A percentile compares a stretch with the other conserved stretches of the same genome.
These are phyloP conservation scores for Lobophora halterata DNA, from an alignment of 2,888 invertebrate genomes.

Conservation along the genomic window DNA sequence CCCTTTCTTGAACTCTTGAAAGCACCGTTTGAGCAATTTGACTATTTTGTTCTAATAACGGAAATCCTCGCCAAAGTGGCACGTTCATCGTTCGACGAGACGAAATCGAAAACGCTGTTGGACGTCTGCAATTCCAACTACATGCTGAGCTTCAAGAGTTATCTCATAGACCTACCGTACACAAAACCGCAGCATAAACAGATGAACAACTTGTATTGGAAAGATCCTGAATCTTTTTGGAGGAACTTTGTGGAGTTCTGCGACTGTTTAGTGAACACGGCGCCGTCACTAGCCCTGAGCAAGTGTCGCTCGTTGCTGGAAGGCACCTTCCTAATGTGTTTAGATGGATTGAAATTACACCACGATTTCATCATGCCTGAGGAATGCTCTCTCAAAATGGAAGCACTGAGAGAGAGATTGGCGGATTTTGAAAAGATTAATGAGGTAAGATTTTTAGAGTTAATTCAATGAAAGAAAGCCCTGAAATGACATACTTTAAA, in stretches of 20 bases:
- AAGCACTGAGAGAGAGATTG: constrained; percentile 43
- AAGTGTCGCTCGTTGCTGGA: constrained; percentile 59
- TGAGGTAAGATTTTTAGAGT: constrained; percentile 35
- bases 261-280: constrained; percentile 55
- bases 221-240: constrained; percentile 59
- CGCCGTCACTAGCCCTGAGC: constrained; percentile 53
- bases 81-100: constrained; percentile 51
- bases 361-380: constrained; percentile 46
- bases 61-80: constrained; percentile 60
- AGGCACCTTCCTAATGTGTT: constrained; percentile 44
- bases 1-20: constrained; percentile 54
- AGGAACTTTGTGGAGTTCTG: constrained; percentile 51
- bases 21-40: constrained; percentile 45
- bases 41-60: constrained; percentile 59
- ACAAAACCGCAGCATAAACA: constrained; percentile 26
- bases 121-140: constrained; percentile 60
- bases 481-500: too few relatives aligned
- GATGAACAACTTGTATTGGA: constrained; percentile 53
- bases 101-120: constrained; percentile 52
- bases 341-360: constrained; percentile 45
- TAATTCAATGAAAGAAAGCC: too few relatives aligned
- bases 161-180: constrained; percentile 59
- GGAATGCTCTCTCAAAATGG: constrained; percentile 39
- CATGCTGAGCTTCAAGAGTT: constrained; percentile 47
- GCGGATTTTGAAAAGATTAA: constrained; percentile 40